Evolutionary conservation across 2,888 invertebrate species (phyloP).

Genomic region (Acleris emargana): DNA sequence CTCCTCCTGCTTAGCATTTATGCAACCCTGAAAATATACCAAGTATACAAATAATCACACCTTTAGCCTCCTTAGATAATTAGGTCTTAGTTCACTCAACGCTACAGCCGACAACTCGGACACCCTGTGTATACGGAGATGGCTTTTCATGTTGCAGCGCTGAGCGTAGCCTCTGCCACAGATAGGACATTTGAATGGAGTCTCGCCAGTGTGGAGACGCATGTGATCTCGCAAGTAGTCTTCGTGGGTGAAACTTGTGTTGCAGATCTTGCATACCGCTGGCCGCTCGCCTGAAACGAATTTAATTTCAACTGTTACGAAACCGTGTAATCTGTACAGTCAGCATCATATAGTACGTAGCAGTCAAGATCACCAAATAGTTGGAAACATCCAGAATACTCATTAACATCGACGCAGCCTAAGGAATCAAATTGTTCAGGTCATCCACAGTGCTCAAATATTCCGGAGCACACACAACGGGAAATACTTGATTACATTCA

Average conservation of each 20-base stretch:
- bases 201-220: slow-evolving; percentile 78
- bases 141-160: slow-evolving; percentile 78
- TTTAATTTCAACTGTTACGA: not conserved
- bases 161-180: slow-evolving; percentile 77
- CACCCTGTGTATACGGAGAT: slow-evolving; percentile 68
- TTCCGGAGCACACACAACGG: too few species aligned
- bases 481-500: too few species aligned
- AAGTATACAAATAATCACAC: slow-evolving; percentile 38
- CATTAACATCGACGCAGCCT: too few species aligned
- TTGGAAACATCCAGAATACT: too few species aligned
- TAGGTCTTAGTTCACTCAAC: slow-evolving; percentile 69
- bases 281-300: slow-evolving; percentile 71
- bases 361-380: too few species aligned
- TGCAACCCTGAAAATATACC: not conserved
- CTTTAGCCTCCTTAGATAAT: slow-evolving; percentile 70
- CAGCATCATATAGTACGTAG: too few species aligned
- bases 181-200: slow-evolving; percentile 77
- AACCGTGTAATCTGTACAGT: too few species aligned
- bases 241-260: slow-evolving; percentile 69
- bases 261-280: slow-evolving; percentile 69
- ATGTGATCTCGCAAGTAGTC: slow-evolving; percentile 76
- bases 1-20: not conserved
- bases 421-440: too few species aligned
- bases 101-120: slow-evolving; percentile 67
- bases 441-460: too few species aligned